A percentile compares a stretch with the other conserved stretches of the same genome.
Conservation (phyloP, 2,797 vertebrate genomes). For the Botia almorhae region DNA sequence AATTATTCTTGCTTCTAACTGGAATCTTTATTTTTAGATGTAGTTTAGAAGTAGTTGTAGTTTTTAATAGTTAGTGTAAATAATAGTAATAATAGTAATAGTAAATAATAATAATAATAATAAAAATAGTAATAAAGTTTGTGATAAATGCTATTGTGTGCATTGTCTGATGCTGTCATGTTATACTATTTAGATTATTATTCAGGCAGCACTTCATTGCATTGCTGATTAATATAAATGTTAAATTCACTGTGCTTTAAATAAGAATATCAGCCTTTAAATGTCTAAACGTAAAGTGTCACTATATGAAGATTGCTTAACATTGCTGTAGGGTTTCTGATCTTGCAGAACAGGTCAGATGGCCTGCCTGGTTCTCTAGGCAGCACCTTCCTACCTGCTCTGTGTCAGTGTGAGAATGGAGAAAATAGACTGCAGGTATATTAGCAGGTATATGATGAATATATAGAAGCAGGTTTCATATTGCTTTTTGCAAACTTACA, state of each 20-base stretch:
- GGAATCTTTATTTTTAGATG: not conserved
- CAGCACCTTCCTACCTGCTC: not conserved
- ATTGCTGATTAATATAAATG: not conserved
- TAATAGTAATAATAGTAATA: too few relatives aligned
- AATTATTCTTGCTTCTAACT: not conserved
- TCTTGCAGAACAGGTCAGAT: not conserved
- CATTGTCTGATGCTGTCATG: not conserved
- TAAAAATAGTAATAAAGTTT: too few relatives aligned
- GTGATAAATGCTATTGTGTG: not conserved
- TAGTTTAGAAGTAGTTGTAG: too few relatives aligned
- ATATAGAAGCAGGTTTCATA: constrained; percentile 29
- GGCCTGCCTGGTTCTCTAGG: not conserved
- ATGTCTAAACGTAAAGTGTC: not conserved
- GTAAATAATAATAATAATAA: too few relatives aligned
- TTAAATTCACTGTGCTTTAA: not conserved
- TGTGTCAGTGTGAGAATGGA: not conserved
- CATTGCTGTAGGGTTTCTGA: not conserved
- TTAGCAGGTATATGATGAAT: not conserved
- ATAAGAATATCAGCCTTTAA: not conserved
- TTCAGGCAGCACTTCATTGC: too few relatives aligned
- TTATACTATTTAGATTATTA: too few relatives aligned
- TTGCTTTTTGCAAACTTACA: constrained; percentile 32
- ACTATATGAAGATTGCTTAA: not conserved
- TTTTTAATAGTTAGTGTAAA: too few relatives aligned
- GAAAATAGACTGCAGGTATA: not conserved